Base-by-base conservation (phyloP, 1,140 invertebrate genomes). In the Drosophila kikkawai region DNA sequence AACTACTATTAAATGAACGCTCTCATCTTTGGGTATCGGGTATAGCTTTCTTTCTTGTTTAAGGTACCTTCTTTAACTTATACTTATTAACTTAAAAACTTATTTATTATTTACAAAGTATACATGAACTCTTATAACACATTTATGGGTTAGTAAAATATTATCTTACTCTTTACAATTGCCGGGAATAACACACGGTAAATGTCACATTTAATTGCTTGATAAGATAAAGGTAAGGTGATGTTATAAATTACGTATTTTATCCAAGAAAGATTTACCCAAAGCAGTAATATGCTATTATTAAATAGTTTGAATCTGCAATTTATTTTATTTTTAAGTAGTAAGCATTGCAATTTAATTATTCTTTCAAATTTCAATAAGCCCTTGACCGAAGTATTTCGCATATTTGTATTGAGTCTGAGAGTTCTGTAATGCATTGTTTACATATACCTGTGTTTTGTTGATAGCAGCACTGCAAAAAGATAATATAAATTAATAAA, bases 401-500 rank as follows among this genome's bases (percentile, higher is more conserved):
- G 11, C 7, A 15, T 15, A 22, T 22, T 22, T 19, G 1, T 36
- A 26, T 32, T 12, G 2, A 51, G 15, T 34, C 5, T 7, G 12
- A 9, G 15, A 7, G 5, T 29, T 63, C 3, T 32, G 12, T 32
- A 32, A 29, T 22, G 26, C 26, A 15, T 22, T 65, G 37, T 34
- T 41, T 59, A 42, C 17, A 32, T 12, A 41, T 29, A 32, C 26
- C n/a, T 60, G 37, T 42, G 26, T 13, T n/a, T 32, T 22, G 34
- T 22, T 42, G 61, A 60, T 64, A 59, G 32, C 45, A 37, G 29
- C 11, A 13, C 34, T 34, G 11, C 9, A 4, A 26, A 26, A 60
- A 34, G 55, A 65, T 65, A 60, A 32, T 42, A 60, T 22, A 65
- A 65, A 58, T 41, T 64, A 64, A 55, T 55, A 34, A 64, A 41